Evolutionary conservation across 2,888 invertebrate genomes (phyloP).

Genomic region (Ceriagrion tenellum): DNA sequence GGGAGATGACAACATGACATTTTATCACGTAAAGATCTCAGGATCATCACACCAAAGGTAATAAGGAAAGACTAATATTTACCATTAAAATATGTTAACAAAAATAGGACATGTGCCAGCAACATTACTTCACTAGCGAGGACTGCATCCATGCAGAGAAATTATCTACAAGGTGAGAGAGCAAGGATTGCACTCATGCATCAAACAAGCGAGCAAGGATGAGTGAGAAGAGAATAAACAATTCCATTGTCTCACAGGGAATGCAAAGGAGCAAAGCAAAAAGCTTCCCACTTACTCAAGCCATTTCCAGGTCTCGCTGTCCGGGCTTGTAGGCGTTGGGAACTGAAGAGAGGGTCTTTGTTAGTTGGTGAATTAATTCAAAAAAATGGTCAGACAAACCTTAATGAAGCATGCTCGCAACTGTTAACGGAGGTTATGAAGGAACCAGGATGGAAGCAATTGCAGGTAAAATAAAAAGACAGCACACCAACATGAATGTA

Average conservation of each 20-base stretch:
- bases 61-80: neutral
- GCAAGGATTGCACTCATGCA: neutral
- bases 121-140: slow-evolving; percentile 18
- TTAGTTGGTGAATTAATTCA: slow-evolving; percentile 68
- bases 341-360: slow-evolving; percentile 83
- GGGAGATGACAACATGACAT: neutral
- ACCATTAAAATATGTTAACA: slow-evolving; percentile 4
- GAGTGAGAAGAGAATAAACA: neutral
- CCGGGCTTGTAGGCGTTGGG: slow-evolving; percentile 93
- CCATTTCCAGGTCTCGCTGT: slow-evolving; percentile 94
- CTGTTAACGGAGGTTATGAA: slow-evolving; percentile 55
- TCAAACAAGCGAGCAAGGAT: neutral
- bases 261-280: slow-evolving; percentile 58
- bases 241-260: neutral
- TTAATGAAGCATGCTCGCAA: slow-evolving; percentile 64
- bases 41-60: slow-evolving; percentile 1
- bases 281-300: slow-evolving; percentile 85
- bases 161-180: neutral
- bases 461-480: slow-evolving; percentile 65
- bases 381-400: slow-evolving; percentile 43
- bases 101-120: neutral
- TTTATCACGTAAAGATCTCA: neutral
- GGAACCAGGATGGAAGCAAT: slow-evolving; percentile 67
- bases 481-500: slow-evolving; percentile 64
- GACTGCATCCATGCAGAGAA: neutral